Percentiles rank a stretch among this genome's conserved stretches.
Evolutionary conservation across 2,888 invertebrate species (phyloP).

Genomic region (Drosophila mimica): DNA sequence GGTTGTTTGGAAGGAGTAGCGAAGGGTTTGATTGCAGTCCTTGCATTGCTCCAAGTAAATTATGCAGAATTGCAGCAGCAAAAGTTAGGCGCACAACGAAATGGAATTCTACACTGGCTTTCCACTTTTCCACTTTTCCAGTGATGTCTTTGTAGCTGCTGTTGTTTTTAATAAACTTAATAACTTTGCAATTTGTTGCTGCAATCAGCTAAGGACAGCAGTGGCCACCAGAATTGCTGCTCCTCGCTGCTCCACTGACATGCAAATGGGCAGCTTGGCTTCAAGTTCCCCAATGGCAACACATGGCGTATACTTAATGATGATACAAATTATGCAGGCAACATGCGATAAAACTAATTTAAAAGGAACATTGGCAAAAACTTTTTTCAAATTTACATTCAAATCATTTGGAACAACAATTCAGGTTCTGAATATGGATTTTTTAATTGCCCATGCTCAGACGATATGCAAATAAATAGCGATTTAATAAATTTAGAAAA

Average conservation of each 20-base stretch:
- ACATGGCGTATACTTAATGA: conserved; percentile 72
- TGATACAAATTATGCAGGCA: conserved; percentile 62
- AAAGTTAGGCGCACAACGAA: conserved; percentile 73
- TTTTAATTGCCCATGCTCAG: background rate
- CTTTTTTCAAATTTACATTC: conserved; percentile 24
- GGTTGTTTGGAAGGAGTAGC: background rate
- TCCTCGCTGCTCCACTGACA: conserved; percentile 37
- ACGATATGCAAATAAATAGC: background rate
- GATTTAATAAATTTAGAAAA: background rate
- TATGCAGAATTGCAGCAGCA: conserved; percentile 71
- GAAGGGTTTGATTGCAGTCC: conserved; percentile 18
- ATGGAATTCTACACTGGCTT: conserved; percentile 58
- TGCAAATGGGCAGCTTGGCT: conserved; percentile 59
- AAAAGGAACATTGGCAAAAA: conserved; percentile 34
- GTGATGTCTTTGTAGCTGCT: conserved; percentile 61
- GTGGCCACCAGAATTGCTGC: conserved; percentile 31
- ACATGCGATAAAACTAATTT: conserved; percentile 60
- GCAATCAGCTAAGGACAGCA: conserved; percentile 66
- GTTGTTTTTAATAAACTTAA: conserved; percentile 76
- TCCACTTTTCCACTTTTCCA: conserved; percentile 45
- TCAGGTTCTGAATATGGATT: background rate
- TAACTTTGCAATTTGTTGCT: conserved; percentile 74
- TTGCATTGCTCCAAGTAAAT: conserved; percentile 73
- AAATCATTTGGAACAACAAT: conserved; percentile 16
- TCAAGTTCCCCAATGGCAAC: conserved; percentile 33